These are phyloP conservation scores for Fulica atra DNA, from an alignment of 2,113 vertebrate genomes.

Conservation along the genomic window DNA sequence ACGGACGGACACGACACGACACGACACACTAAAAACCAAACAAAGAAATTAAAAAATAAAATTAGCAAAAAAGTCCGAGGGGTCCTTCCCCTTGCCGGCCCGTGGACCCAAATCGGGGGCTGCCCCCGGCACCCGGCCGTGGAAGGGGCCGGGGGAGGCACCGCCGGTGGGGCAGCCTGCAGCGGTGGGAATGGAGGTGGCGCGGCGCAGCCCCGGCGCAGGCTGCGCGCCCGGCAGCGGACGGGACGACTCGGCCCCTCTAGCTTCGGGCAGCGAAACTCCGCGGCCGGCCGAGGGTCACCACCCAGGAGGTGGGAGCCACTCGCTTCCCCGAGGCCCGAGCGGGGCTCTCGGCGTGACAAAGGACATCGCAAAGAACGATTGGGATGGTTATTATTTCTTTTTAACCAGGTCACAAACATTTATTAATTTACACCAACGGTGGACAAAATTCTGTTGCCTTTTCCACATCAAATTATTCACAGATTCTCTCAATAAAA, in stretches of 20 bases:
- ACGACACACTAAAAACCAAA: neutral
- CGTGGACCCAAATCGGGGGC: neutral
- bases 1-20: no score
- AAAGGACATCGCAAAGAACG: slow-evolving; percentile 66
- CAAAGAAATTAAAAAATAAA: neutral
- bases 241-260: neutral
- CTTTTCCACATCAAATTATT: slow-evolving; percentile 85
- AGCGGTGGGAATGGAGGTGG: neutral
- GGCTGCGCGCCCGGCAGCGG: neutral
- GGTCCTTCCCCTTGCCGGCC: neutral
- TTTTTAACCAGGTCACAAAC: slow-evolving; percentile 86
- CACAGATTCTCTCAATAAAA: slow-evolving; percentile 87
- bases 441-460: slow-evolving; percentile 79
- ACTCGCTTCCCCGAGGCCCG: slow-evolving; percentile 5
- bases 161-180: neutral
- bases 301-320: neutral
- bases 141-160: neutral
- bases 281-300: neutral
- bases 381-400: neutral
- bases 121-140: neutral
- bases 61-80: neutral
- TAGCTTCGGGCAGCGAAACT: neutral
- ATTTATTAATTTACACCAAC: slow-evolving; percentile 95
- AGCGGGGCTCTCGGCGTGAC: slow-evolving; percentile 10
- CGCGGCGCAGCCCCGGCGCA: neutral